Evolutionary conservation across 2,888 invertebrate genomes (phyloP), one percentile per base, ranked within the genome.

Genomic region (Homarus gammarus): DNA sequence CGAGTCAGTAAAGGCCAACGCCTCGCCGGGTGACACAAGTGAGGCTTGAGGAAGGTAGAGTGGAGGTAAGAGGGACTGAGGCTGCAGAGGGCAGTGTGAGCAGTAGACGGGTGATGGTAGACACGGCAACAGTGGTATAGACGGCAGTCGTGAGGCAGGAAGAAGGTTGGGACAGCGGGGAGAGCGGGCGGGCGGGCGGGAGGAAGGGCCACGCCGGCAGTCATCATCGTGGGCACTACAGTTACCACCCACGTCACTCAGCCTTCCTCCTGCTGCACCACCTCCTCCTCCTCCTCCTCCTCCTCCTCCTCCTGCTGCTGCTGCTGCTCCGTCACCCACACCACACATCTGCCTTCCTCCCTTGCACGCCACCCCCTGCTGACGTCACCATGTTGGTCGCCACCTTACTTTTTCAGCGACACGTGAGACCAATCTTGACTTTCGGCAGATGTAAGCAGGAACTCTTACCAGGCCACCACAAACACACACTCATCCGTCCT

Each of bases 151-250:
- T 6, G 68, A 68, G 68, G 31, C n/a, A 27, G 68, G 68, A 31
- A 68, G 68, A 68, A 18, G n/a, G n/a, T n/a, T n/a, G n/a, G n/a
- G n/a, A n/a, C n/a, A n/a, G 68, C 6, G 31, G 18, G 31, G 68
- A 68, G 68, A 18, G 68, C n/a, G 68, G 31, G 68, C n/a, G 68
- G 31, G 18, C n/a, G 68, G 31, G 68, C n/a, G 68, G 31, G 68
- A 68, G 68, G 18, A 22, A 56, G 56, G 31, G 68, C n/a, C 44
- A 8, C 6, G 44, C 44, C 44, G 44, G 44, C 44, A 44, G 6
- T 44, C 44, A 5, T 44, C 44, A 44, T 44, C 44, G 44, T 44
- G 44, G 44, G 44, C 6, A n/a, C n/a, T n/a, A n/a, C n/a, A 44
- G 44, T 12, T 44, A 12, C 44, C 12, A 44, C 44, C 5, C 12